Conservation (phyloP, 2,888 invertebrate genomes). For the Ferdinandea cuprea region DNA sequence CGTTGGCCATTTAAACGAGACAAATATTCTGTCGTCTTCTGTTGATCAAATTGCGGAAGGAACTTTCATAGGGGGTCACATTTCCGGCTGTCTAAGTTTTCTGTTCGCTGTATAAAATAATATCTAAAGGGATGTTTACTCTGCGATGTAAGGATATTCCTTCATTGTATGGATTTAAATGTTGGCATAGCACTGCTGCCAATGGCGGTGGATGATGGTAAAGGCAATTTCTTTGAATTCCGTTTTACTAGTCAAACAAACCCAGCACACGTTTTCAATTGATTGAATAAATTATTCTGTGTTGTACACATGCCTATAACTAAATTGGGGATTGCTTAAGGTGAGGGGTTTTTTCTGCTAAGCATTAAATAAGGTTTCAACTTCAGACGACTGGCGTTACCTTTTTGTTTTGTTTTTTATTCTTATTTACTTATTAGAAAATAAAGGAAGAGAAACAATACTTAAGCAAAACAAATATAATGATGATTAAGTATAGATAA, state of each 20-base stretch:
- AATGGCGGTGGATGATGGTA: neutral
- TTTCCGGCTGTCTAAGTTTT: conserved; percentile 42
- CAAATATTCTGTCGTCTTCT: conserved; percentile 49
- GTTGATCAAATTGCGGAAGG: conserved; percentile 60
- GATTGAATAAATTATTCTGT: conserved; percentile 37
- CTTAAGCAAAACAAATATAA: too few species aligned
- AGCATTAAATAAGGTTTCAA: too few species aligned
- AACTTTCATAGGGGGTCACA: conserved; percentile 52
- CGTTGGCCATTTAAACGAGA: conserved; percentile 44
- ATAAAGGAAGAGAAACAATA: too few species aligned
- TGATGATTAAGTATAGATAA: too few species aligned
- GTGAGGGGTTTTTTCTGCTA: conserved; percentile 12
- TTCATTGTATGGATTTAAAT: conserved; percentile 18
- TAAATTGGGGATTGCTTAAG: neutral
- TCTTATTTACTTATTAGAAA: too few species aligned
- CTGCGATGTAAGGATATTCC: conserved; percentile 30
- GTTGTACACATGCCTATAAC: neutral
- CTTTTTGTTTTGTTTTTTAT: too few species aligned
- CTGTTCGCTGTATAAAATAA: conserved; percentile 53
- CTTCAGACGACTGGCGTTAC: too few species aligned
- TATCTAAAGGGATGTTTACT: conserved; percentile 56
- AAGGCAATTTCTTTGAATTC: conserved; percentile 4
- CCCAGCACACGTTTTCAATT: conserved; percentile 31
- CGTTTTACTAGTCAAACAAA: neutral
- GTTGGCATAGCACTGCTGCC: conserved; percentile 10